Conservation (phyloP, 2,113 vertebrate species). For the Xyliphius kryptos region DNA sequence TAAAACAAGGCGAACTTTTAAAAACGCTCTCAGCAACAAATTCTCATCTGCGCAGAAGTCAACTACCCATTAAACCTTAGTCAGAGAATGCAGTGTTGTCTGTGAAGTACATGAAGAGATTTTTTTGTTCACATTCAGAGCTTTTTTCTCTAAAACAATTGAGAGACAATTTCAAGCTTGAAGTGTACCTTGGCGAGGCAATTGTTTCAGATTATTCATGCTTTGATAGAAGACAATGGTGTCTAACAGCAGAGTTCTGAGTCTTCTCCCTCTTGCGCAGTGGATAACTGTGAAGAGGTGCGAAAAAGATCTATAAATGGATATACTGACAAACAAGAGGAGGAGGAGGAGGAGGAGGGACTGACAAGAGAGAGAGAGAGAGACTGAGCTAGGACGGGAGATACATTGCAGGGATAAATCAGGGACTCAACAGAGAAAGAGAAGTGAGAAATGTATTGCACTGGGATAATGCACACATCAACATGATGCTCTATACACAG, state of each 20-base stretch:
- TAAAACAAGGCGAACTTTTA: too few species aligned
- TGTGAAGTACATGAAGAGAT: neutral
- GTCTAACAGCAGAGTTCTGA: constrained; percentile 2
- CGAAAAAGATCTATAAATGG: constrained; percentile 24
- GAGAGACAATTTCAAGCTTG: constrained; percentile 25
- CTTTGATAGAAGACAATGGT: constrained; percentile 26
- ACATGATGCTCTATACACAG: constrained; percentile 19
- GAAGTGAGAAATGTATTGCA: constrained; percentile 16
- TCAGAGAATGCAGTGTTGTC: neutral
- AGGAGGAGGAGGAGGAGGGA: constrained; percentile 11
- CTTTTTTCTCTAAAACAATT: constrained; percentile 32
- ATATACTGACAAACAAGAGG: constrained; percentile 33
- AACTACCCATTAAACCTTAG: constrained; percentile 10
- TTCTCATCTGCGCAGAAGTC: constrained; percentile 4
- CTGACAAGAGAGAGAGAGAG: constrained; percentile 11
- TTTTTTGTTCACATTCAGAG: constrained; percentile 9
- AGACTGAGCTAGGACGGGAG: constrained; percentile 12
- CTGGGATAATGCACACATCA: constrained; percentile 18
- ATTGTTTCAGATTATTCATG: constrained; percentile 34
- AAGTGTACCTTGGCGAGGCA: constrained; percentile 22
- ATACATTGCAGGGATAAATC: constrained; percentile 26
- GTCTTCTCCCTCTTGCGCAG: constrained; percentile 11
- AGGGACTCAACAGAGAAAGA: constrained; percentile 7
- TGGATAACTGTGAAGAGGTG: constrained; percentile 21
- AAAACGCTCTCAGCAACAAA: too few species aligned